Conservation (phyloP, 2,888 invertebrate genomes). For the Eupithecia subfuscata region DNA sequence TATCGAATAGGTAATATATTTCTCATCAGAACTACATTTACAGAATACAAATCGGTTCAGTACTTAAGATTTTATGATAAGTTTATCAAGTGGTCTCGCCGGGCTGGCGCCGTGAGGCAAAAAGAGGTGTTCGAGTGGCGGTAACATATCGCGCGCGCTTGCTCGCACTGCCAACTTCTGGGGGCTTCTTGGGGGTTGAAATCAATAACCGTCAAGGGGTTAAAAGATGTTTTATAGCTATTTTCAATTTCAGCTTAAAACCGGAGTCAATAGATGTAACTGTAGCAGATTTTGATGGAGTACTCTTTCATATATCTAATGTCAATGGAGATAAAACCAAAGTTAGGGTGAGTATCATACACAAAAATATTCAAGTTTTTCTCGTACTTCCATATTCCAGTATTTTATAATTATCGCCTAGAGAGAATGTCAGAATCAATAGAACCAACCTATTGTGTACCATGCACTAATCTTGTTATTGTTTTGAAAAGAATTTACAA, state of each 20-base stretch:
- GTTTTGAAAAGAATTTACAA: constrained; percentile 23
- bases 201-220: too few relatives aligned
- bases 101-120: too few relatives aligned
- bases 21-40: too few relatives aligned
- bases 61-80: too few relatives aligned
- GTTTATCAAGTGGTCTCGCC: too few relatives aligned
- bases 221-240: neutral
- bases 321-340: constrained; percentile 98
- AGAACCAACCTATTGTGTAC: neutral
- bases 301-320: constrained; percentile 99
- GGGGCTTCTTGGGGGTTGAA: too few relatives aligned
- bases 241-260: constrained; percentile 90
- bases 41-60: too few relatives aligned
- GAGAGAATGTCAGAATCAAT: neutral
- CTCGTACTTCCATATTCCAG: neutral
- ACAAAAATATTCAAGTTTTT: neutral
- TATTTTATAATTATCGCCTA: neutral
- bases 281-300: constrained; percentile 99
- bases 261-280: constrained; percentile 97
- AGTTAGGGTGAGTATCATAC: constrained; percentile 91
- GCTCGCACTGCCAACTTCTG: too few relatives aligned
- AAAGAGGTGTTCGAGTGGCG: too few relatives aligned
- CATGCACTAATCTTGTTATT: constrained; percentile 25
- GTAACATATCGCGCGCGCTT: too few relatives aligned
- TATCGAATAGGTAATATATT: too few relatives aligned